Base-by-base conservation (phyloP, 2,113 vertebrate species). In the Dinomys branickii region DNA sequence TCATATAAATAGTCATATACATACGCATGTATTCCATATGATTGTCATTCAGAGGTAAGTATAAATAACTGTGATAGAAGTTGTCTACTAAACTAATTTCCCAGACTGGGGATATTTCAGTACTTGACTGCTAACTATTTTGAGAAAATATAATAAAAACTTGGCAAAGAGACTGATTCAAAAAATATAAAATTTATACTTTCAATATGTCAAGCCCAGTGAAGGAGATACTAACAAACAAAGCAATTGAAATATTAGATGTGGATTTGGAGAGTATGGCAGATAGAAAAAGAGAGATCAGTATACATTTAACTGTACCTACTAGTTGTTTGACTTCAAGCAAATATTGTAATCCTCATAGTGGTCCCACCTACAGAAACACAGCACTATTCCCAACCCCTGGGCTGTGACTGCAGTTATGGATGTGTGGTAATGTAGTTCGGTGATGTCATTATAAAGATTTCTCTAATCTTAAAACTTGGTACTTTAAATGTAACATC, bases 391-490 rank as follows among this genome's bases (percentile, higher is more conserved):
- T 85, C 30, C 1, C 1, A 67, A 11, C 30, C 11, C 47, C 22
- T 50, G 22, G 2, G 5, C 54, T 59, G 41, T 24, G 69, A 22
- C 50, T 28, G 61, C 30, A 24, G 30, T 85, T 50, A 30, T 41
- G 10, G 11, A 78, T n/a, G 16, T 38, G 80, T 14, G 17, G 5
- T 33, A 65, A 90, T 30, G 8, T 7, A 56, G 33, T 19, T 38
- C 80, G 59, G 77, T 86, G 58, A n/a, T 35, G 77, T 22, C 3
- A 61, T 59, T 91, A 28, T 54, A 52, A 59, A 28, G 61, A 82
- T 19, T 69, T 73, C 56, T 85, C 47, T 61, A 82, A 59, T 91
- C 58, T 73, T 91, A 82, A 81, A 86, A 12, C 3, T 85, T 50
- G 30, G 2, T 75, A 5, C 35, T 85, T 90, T 84, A 86, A 67